These are phyloP conservation scores for Aviceda subcristata DNA, from an alignment of 2,113 vertebrate species.

Conservation along the genomic window DNA sequence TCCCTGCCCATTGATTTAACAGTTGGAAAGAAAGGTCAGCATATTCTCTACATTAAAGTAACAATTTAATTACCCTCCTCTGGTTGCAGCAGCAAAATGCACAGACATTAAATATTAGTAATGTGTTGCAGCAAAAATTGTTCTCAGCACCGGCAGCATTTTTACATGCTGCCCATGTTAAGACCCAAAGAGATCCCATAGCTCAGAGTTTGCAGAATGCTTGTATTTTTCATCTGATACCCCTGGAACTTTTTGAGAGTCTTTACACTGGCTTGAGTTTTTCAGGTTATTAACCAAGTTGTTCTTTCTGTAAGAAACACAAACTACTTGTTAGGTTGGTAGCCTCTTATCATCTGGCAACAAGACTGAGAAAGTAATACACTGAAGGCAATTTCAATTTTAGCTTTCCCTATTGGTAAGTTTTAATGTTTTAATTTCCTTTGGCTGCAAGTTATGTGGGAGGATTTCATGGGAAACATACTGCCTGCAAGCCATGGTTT, in stretches of 20 bases:
- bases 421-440: slow-evolving; percentile 4
- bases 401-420: neutral
- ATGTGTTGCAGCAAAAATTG: neutral
- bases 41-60: neutral
- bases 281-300: neutral
- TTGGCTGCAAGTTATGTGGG: neutral
- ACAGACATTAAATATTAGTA: neutral
- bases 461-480: neutral
- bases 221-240: neutral
- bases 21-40: neutral
- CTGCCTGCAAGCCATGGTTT: neutral
- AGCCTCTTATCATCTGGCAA: neutral
- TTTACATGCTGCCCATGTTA: neutral
- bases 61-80: neutral
- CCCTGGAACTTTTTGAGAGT: neutral
- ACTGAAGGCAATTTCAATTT: neutral
- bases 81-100: neutral
- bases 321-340: neutral
- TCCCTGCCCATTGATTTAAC: neutral
- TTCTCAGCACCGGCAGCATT: neutral
- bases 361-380: neutral
- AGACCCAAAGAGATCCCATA: neutral
- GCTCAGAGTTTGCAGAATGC: neutral
- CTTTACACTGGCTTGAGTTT: neutral
- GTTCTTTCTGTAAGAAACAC: neutral